Percentiles rank a stretch among this genome's conserved stretches.
phyloP scores from a whole-genome alignment of 2,888 invertebrate genomes.

The Archaeoteleia sp. region DNA sequence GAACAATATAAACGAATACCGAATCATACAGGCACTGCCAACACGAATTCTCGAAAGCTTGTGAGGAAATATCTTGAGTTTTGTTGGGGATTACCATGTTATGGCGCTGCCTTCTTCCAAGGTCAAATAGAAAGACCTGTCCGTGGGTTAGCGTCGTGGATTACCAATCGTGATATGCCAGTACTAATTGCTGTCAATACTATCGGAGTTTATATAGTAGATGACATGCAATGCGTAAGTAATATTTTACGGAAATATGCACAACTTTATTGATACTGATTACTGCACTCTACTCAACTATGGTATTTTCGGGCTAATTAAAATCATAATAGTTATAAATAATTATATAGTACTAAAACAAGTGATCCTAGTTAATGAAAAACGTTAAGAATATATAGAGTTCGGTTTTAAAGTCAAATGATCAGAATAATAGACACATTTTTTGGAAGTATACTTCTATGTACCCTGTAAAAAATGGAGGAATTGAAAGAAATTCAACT shows the following conservation, averaged over 20 bases:
- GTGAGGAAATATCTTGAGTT: constrained; percentile 93
- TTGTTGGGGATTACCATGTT: constrained; percentile 92
- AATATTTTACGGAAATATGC: too few relatives aligned
- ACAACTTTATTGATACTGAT: too few relatives aligned
- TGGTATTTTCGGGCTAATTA: too few relatives aligned
- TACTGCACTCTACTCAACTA: too few relatives aligned
- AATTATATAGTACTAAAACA: too few relatives aligned
- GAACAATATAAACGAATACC: constrained; percentile 93
- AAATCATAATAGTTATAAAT: constrained; percentile 9
- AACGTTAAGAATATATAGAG: too few relatives aligned
- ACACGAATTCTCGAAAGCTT: constrained; percentile 87
- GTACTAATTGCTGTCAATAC: constrained; percentile 93
- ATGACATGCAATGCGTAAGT: constrained; percentile 89
- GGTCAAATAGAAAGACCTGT: constrained; percentile 96
- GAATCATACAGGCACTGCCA: constrained; percentile 75
- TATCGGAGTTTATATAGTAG: constrained; percentile 89
- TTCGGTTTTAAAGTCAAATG: too few relatives aligned
- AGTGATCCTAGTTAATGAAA: too few relatives aligned
- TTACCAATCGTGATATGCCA: constrained; percentile 90
- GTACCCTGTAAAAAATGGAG: too few relatives aligned
- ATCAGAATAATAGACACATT: too few relatives aligned
- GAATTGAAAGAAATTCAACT: too few relatives aligned
- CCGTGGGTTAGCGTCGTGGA: constrained; percentile 87
- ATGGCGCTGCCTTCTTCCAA: constrained; percentile 95
- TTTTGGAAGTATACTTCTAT: too few relatives aligned